phyloP scores from a whole-genome alignment of 2,888 invertebrate genomes.

The Acanthopleura granulata region DNA sequence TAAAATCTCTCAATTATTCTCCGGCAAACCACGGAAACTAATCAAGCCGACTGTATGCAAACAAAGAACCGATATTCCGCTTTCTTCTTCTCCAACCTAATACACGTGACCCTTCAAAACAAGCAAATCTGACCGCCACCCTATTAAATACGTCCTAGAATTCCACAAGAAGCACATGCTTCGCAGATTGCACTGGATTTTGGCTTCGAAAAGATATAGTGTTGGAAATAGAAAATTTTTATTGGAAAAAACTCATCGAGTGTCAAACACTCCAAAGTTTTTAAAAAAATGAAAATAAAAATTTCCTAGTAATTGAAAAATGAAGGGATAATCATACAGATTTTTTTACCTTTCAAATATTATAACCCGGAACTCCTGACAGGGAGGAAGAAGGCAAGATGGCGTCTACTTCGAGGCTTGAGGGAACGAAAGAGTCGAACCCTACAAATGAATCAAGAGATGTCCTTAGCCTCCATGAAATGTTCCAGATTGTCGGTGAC shows the following conservation, averaged over 20 bases:
- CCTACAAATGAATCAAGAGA: not conserved
- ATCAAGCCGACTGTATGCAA: slow-evolving; percentile 29
- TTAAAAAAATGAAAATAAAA: too few species aligned
- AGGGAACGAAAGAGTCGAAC: not conserved
- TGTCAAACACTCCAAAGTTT: too few species aligned
- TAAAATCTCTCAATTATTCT: slow-evolving; percentile 34
- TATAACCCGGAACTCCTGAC: too few species aligned
- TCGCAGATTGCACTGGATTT: not conserved
- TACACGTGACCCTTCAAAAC: not conserved
- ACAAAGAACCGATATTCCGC: slow-evolving; percentile 8
- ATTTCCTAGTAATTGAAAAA: too few species aligned
- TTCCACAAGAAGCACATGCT: slow-evolving; percentile 6
- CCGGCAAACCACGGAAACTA: slow-evolving; percentile 30
- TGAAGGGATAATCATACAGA: too few species aligned
- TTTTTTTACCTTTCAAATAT: too few species aligned
- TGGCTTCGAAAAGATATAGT: not conserved
- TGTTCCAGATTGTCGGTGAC: slow-evolving; percentile 48
- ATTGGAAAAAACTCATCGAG: not conserved
- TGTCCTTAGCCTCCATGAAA: slow-evolving; percentile 27
- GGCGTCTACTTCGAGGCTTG: slow-evolving; percentile 5
- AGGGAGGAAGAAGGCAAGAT: slow-evolving; percentile 11
- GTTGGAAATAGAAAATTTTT: not conserved
- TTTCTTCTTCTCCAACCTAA: not conserved
- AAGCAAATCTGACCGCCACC: not conserved
- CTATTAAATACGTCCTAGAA: not conserved